Percentiles rank a stretch among this genome's conserved stretches.
phyloP scores from a whole-genome alignment of 2,797 vertebrate genomes.

The Macrochelys suwanniensis region DNA sequence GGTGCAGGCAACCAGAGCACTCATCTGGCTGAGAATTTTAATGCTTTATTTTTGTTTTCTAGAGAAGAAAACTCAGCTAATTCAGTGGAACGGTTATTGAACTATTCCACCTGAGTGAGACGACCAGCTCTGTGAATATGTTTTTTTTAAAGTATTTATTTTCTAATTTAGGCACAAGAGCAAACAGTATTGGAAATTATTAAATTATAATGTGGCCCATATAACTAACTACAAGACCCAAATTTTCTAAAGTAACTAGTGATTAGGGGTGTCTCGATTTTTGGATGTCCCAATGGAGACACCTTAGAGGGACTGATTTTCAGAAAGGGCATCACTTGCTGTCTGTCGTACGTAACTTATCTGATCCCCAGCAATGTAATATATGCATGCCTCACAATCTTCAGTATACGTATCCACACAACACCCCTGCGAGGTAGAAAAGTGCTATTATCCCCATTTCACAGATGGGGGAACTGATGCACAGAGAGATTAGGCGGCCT shows the following conservation, averaged over 20 bases:
- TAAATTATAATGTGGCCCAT: background rate
- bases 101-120: fast-evolving
- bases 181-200: fast-evolving
- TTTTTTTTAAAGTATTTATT: background rate
- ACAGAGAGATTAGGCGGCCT: background rate
- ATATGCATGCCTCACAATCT: background rate
- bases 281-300: background rate
- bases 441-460: background rate
- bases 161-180: background rate
- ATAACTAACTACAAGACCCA: background rate
- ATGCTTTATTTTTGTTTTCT: background rate
- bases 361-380: no score
- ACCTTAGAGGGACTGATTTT: background rate
- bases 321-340: background rate
- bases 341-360: background rate
- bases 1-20: conserved; percentile 31
- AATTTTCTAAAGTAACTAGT: background rate
- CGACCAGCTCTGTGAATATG: background rate
- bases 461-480: background rate
- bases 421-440: background rate
- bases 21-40: background rate
- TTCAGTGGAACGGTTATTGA: background rate
- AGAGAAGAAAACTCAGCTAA: background rate
- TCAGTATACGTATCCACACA: background rate
- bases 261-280: background rate